Evolutionary conservation across 1,140 invertebrate species (phyloP).

Genomic region (Andrena cerasifolii): DNA sequence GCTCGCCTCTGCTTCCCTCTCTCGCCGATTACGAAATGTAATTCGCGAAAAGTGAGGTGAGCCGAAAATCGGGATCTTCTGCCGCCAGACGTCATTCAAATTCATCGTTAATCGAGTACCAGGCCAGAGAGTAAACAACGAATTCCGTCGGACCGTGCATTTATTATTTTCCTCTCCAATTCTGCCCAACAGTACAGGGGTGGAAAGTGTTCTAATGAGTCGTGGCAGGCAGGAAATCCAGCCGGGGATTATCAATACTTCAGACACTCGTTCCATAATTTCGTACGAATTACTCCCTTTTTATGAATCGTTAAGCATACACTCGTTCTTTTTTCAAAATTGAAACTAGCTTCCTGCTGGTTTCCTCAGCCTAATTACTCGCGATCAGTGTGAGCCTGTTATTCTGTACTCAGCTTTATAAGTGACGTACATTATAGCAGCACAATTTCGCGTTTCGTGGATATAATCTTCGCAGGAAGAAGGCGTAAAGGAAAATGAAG

Average conservation of each 20-base stretch:
- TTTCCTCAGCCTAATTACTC: not conserved
- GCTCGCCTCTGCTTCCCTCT: constrained; percentile 45
- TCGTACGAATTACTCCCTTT: not conserved
- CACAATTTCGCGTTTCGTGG: too few species aligned
- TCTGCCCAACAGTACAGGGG: constrained; percentile 1
- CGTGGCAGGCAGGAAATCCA: constrained; percentile 7
- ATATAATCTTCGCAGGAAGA: constrained; percentile 30
- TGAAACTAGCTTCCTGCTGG: not conserved
- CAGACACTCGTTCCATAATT: too few species aligned
- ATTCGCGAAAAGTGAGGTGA: constrained; percentile 53
- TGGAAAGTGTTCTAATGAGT: constrained; percentile 8
- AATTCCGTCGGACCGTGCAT: constrained; percentile 29
- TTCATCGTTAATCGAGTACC: constrained; percentile 48
- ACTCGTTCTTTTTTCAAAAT: not conserved
- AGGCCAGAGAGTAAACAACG: constrained; percentile 31
- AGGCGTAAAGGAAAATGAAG: constrained; percentile 10
- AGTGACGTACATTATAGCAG: too few species aligned
- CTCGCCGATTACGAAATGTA: constrained; percentile 57
- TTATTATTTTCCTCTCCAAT: constrained; percentile 34
- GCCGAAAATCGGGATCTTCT: constrained; percentile 51
- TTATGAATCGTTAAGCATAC: constrained; percentile 21
- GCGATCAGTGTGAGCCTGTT: not conserved
- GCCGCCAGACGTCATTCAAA: constrained; percentile 42
- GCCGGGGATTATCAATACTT: too few species aligned
- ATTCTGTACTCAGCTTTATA: too few species aligned